These are phyloP conservation scores for Caenorhabditis sp. DNA, from an alignment of 2,888 invertebrate species.

Conservation along the genomic window DNA sequence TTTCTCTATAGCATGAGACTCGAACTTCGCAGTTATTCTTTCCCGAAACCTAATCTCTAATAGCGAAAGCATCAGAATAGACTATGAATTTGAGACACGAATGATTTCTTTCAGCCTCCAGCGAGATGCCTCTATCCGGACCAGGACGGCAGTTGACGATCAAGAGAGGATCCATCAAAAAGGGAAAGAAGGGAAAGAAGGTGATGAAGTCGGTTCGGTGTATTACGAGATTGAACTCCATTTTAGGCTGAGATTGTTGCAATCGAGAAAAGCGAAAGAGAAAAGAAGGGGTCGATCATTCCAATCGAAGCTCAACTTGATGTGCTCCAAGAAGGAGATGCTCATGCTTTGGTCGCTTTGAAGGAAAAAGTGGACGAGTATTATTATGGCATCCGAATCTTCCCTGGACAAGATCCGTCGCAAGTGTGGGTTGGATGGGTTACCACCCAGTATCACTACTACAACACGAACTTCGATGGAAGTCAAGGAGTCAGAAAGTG, in stretches of 20 bases:
- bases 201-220: no score
- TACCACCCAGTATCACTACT: slow-evolving; percentile 86
- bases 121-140: slow-evolving; percentile 76
- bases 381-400: slow-evolving; percentile 89
- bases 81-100: no score
- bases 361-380: slow-evolving; percentile 89
- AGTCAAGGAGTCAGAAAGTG: slow-evolving; percentile 82
- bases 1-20: slow-evolving; percentile 23
- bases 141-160: slow-evolving; percentile 74
- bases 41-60: slow-evolving; percentile 3
- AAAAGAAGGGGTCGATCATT: slow-evolving; percentile 49
- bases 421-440: slow-evolving; percentile 99
- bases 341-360: slow-evolving; percentile 56
- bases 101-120: slow-evolving; percentile 65
- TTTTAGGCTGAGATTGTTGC: slow-evolving; percentile 38
- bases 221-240: no score
- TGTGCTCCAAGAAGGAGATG: slow-evolving; percentile 58
- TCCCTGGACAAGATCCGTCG: slow-evolving; percentile 94
- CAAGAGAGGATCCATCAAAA: slow-evolving; percentile 67
- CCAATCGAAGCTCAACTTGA: slow-evolving; percentile 48
- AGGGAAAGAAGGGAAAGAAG: slow-evolving; percentile 70
- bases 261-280: slow-evolving; percentile 24
- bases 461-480: slow-evolving; percentile 59
- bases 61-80: neutral
- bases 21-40: slow-evolving; percentile 6